Conservation (phyloP, 2,113 vertebrate species). For the Phylloscopus trochiloides region DNA sequence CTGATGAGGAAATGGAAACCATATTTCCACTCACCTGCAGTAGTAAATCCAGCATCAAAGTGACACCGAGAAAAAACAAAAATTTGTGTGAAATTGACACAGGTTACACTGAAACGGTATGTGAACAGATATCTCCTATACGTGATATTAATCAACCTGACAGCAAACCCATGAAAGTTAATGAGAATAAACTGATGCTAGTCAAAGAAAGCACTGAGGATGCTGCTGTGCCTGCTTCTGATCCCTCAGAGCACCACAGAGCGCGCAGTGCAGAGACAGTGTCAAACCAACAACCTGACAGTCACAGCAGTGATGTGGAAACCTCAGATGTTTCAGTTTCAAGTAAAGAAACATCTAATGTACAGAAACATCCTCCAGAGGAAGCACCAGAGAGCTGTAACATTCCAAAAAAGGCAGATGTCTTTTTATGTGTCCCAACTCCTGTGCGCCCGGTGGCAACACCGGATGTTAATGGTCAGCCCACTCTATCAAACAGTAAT, state of each 20-base stretch:
- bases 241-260: neutral
- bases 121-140: neutral
- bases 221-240: neutral
- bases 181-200: neutral
- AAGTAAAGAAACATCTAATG: constrained; percentile 3
- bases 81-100: neutral
- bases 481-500: neutral
- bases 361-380: constrained; percentile 39
- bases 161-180: neutral
- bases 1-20: neutral
- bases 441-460: neutral
- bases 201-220: neutral
- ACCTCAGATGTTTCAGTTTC: neutral
- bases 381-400: constrained; percentile 31
- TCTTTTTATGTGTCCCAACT: constrained; percentile 16
- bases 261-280: neutral
- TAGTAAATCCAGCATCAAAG: neutral
- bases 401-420: neutral
- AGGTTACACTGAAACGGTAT: neutral
- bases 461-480: constrained; percentile 29
- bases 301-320: neutral
- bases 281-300: neutral
- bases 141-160: neutral
- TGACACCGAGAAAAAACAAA: neutral
- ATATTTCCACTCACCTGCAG: neutral